Percentiles rank a stretch among this genome's conserved stretches.
phyloP scores from a whole-genome alignment of 2,888 invertebrate genomes.

The Polydrusus cervinus region DNA sequence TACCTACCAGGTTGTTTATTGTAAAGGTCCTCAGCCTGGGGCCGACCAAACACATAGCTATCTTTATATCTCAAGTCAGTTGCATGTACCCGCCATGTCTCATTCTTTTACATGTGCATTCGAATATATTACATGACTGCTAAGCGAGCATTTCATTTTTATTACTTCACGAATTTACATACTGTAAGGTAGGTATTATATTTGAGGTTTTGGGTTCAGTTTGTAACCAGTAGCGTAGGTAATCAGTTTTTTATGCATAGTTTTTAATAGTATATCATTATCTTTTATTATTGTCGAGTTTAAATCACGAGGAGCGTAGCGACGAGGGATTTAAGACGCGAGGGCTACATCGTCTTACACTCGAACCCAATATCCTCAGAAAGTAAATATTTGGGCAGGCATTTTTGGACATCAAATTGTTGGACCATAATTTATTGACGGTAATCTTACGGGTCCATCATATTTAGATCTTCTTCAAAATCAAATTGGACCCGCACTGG shows the following conservation, averaged over 20 bases:
- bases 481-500: too few relatives aligned
- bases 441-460: too few relatives aligned
- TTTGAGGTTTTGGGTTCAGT: conserved; percentile 2
- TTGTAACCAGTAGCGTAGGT: conserved; percentile 7
- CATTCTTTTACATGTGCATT: conserved; percentile 57
- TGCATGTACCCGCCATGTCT: conserved; percentile 59
- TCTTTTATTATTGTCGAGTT: too few relatives aligned
- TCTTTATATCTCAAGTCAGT: conserved; percentile 65
- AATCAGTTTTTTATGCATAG: neutral
- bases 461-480: too few relatives aligned
- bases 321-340: too few relatives aligned
- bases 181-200: conserved; percentile 23
- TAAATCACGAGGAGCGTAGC: too few relatives aligned
- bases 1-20: conserved; percentile 16
- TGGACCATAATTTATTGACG: too few relatives aligned
- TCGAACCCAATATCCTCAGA: too few relatives aligned
- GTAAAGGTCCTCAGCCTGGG: conserved; percentile 28
- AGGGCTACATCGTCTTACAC: too few relatives aligned
- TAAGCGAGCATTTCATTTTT: conserved; percentile 55
- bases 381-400: too few relatives aligned
- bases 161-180: conserved; percentile 47
- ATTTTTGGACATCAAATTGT: too few relatives aligned
- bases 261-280: too few relatives aligned
- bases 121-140: conserved; percentile 57
- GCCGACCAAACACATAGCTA: conserved; percentile 62